These are phyloP conservation scores for Diaperis boleti DNA, from an alignment of 2,888 invertebrate species.

Conservation along the genomic window DNA sequence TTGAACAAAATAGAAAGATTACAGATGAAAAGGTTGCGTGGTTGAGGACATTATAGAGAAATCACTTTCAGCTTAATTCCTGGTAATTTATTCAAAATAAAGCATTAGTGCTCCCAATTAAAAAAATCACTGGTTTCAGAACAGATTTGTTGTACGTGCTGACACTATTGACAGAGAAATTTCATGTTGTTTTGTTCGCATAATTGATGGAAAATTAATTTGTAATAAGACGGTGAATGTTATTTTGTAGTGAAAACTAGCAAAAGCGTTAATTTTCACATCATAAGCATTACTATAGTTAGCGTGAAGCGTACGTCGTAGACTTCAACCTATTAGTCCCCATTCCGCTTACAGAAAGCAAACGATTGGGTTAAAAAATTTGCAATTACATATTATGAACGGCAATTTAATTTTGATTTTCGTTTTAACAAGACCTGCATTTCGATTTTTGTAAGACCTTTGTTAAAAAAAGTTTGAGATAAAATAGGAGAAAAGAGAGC, in stretches of 20 bases:
- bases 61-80: conserved; percentile 21
- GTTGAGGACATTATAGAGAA: background rate
- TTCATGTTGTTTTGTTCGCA: background rate
- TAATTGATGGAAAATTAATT: background rate
- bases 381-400: too few relatives aligned
- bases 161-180: too few relatives aligned
- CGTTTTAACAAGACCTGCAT: too few relatives aligned
- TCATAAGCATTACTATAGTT: background rate
- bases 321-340: too few relatives aligned
- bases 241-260: background rate
- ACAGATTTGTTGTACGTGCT: background rate
- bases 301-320: background rate
- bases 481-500: too few relatives aligned
- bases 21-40: background rate
- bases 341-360: too few relatives aligned
- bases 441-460: too few relatives aligned
- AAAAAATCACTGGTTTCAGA: background rate
- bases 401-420: too few relatives aligned
- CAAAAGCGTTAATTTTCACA: background rate
- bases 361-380: too few relatives aligned
- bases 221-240: background rate
- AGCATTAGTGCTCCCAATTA: conserved; percentile 2
- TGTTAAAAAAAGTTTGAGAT: too few relatives aligned
- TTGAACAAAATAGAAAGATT: conserved; percentile 13
- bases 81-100: conserved; percentile 20